Conservation (phyloP, 92 coral and sea anemone species). For the Ricordea florida region DNA sequence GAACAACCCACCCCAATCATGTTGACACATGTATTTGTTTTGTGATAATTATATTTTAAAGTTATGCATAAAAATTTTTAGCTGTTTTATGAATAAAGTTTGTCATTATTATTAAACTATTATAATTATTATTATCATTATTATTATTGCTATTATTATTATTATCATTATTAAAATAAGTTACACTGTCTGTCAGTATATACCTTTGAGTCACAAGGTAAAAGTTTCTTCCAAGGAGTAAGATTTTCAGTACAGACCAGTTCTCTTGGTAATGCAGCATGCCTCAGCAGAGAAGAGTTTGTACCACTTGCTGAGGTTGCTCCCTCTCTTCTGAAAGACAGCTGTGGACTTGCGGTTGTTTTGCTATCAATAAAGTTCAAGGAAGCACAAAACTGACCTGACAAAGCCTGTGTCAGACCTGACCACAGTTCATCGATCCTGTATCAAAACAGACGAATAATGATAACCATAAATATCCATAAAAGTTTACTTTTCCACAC, state of each 20-base stretch:
- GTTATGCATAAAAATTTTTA: no score
- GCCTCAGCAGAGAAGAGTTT: slow-evolving; percentile 71
- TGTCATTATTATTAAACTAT: no score
- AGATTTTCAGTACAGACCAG: slow-evolving; percentile 96
- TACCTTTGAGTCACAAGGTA: slow-evolving; percentile 99
- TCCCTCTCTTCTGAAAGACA: slow-evolving; percentile 89
- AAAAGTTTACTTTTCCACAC: not conserved
- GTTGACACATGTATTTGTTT: no score
- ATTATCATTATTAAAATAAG: no score
- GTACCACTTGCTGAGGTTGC: slow-evolving; percentile 53
- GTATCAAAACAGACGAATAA: not conserved
- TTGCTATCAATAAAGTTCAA: slow-evolving; percentile 92
- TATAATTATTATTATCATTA: no score
- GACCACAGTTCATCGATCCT: slow-evolving; percentile 95
- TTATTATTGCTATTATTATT: no score
- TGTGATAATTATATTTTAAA: no score
- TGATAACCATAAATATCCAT: not conserved
- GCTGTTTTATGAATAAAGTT: no score
- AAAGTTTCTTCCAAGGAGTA: slow-evolving; percentile 97
- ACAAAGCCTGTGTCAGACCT: slow-evolving; percentile 89
- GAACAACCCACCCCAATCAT: no score
- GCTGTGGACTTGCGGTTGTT: slow-evolving; percentile 80
- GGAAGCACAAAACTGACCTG: slow-evolving; percentile 99
- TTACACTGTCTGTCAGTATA: no score
- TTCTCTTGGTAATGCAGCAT: slow-evolving; percentile 93